phyloP scores from a whole-genome alignment of 2,888 invertebrate genomes.

The Charanyca ferruginea region DNA sequence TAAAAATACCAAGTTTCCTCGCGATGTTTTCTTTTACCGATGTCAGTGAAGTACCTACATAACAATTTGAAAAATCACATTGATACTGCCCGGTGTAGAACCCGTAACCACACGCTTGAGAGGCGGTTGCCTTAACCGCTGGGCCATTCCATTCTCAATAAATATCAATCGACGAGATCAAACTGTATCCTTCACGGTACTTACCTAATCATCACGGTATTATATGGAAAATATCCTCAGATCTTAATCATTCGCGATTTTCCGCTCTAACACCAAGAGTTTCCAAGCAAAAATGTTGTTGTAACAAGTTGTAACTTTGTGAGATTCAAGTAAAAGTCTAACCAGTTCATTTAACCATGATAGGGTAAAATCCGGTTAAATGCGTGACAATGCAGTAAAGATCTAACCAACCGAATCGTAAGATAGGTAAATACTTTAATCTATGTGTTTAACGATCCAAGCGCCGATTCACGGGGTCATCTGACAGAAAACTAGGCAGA shows the following conservation, averaged over 20 bases:
- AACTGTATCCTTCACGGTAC: conserved; percentile 4
- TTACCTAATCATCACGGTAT: conserved; percentile 3
- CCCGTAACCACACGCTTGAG: too few species aligned
- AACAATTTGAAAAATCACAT: too few species aligned
- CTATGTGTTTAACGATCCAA: not conserved
- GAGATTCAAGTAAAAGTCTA: conserved; percentile 36
- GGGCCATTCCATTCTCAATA: too few species aligned
- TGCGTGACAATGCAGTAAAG: conserved; percentile 10
- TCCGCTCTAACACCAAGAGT: conserved; percentile 44
- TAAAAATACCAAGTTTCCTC: too few species aligned
- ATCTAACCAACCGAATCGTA: not conserved
- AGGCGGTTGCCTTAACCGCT: too few species aligned
- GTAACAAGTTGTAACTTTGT: conserved; percentile 15
- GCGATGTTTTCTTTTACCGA: too few species aligned
- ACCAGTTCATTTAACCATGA: conserved; percentile 26
- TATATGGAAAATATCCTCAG: conserved; percentile 37
- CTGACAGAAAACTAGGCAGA: too few species aligned
- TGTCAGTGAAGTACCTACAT: too few species aligned
- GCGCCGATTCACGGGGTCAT: too few species aligned
- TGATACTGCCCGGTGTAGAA: too few species aligned
- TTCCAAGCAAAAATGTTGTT: conserved; percentile 15
- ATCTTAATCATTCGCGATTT: conserved; percentile 43
- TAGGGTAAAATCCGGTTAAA: conserved; percentile 16
- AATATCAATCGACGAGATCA: conserved; percentile 13
- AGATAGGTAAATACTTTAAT: too few species aligned